A percentile compares a stretch with the other conserved stretches of the same genome.
Conservation (phyloP, 2,888 invertebrate species). For the Drosophila rellima region DNA sequence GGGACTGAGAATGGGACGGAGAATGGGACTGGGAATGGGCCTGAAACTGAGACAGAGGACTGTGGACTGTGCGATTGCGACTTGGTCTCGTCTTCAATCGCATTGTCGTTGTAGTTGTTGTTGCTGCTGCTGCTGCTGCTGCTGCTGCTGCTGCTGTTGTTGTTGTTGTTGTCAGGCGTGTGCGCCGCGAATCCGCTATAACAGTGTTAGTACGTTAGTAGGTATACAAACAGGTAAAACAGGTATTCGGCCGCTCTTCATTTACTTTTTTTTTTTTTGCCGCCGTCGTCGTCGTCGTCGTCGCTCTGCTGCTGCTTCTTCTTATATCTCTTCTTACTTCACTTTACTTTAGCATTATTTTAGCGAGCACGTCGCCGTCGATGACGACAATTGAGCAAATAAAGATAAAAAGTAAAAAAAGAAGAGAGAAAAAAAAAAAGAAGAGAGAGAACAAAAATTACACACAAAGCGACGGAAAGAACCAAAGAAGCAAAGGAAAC, state of each 20-base stretch:
- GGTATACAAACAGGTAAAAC: constrained; percentile 86
- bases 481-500: constrained; percentile 41
- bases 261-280: constrained; percentile 52
- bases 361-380: constrained; percentile 66
- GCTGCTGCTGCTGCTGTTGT: constrained; percentile 36
- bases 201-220: constrained; percentile 86
- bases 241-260: constrained; percentile 82
- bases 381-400: constrained; percentile 78
- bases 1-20: too few species aligned
- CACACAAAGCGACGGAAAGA: constrained; percentile 29
- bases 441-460: constrained; percentile 27
- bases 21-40: constrained; percentile 1
- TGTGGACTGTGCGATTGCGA: constrained; percentile 17
- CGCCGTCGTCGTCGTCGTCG: constrained; percentile 24
- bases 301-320: constrained; percentile 36
- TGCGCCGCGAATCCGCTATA: constrained; percentile 84
- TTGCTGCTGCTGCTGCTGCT: constrained; percentile 32
- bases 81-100: constrained; percentile 54
- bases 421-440: constrained; percentile 36
- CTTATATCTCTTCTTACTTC: constrained; percentile 65
- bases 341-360: constrained; percentile 81
- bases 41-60: background rate
- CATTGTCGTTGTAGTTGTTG: constrained; percentile 40
- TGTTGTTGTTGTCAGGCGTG: constrained; percentile 60
- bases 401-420: constrained; percentile 69